Evolutionary conservation across 2,797 vertebrate genomes (phyloP).

Genomic region (Cossypha dichroa): DNA sequence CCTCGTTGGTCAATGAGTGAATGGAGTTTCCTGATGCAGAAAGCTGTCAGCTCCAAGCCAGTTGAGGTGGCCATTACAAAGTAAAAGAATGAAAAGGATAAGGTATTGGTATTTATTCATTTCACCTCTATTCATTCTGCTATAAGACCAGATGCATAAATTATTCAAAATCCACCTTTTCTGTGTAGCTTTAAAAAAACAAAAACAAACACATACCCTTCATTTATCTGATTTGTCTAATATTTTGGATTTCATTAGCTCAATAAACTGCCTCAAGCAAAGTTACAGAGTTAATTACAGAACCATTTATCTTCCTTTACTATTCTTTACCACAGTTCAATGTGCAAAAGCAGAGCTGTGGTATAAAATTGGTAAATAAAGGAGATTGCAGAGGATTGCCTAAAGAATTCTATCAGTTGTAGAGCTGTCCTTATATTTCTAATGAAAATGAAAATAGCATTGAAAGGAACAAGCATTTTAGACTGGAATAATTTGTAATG

Average conservation of each 20-base stretch:
- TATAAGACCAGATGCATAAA: neutral
- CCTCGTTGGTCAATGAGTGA: accelerated
- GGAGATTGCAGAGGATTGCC: neutral
- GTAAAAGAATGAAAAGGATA: neutral
- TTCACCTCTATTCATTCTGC: neutral
- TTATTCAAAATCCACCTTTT: neutral
- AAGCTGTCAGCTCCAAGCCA: neutral
- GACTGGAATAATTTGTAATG: neutral
- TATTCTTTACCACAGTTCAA: neutral
- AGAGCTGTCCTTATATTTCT: neutral
- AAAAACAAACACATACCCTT: neutral
- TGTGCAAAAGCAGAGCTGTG: neutral
- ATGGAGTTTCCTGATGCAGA: neutral
- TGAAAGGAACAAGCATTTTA: neutral
- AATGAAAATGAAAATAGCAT: neutral
- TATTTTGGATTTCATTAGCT: neutral
- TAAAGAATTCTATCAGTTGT: neutral
- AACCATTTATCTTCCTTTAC: neutral
- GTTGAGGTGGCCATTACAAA: neutral
- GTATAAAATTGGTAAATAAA: neutral
- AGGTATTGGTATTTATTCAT: neutral
- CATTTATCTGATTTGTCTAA: neutral
- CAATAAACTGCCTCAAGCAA: neutral
- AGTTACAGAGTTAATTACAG: neutral
- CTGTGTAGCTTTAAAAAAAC: neutral